A percentile compares a stretch with the other conserved stretches of the same genome.
Conservation (phyloP, 2,797 vertebrate genomes). For the Alectoris magna region DNA sequence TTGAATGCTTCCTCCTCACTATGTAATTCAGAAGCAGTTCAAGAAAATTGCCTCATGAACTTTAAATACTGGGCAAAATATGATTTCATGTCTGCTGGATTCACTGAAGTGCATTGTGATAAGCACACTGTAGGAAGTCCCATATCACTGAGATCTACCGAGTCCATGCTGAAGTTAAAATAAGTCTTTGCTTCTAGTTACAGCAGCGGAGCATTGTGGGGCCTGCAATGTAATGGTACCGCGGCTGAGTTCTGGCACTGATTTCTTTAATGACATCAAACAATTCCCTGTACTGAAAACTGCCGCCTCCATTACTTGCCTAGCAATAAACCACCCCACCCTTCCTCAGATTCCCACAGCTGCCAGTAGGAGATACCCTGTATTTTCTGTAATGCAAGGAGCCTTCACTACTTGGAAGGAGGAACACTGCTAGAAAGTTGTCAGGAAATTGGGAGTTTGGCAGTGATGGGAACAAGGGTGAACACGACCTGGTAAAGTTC, state of each 20-base stretch:
- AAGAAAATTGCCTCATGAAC: conserved; percentile 43
- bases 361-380: not conserved
- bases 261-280: not conserved
- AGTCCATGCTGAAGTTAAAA: conserved; percentile 20
- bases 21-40: not conserved
- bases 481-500: not conserved
- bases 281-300: not conserved
- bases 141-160: conserved; percentile 18
- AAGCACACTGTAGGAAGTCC: conserved; percentile 12
- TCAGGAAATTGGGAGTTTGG: not conserved
- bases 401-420: not conserved
- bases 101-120: not conserved
- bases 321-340: rapidly evolving
- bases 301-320: not conserved
- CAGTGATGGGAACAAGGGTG: not conserved
- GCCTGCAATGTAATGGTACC: not conserved
- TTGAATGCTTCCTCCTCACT: conserved; percentile 19
- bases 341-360: not conserved
- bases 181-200: not conserved
- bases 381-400: not conserved
- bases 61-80: conserved; percentile 36
- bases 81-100: conserved; percentile 18
- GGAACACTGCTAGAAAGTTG: not conserved
- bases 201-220: not conserved
- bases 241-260: not conserved